phyloP scores from a whole-genome alignment of 2,113 vertebrate genomes.

The Python bivittatus region DNA sequence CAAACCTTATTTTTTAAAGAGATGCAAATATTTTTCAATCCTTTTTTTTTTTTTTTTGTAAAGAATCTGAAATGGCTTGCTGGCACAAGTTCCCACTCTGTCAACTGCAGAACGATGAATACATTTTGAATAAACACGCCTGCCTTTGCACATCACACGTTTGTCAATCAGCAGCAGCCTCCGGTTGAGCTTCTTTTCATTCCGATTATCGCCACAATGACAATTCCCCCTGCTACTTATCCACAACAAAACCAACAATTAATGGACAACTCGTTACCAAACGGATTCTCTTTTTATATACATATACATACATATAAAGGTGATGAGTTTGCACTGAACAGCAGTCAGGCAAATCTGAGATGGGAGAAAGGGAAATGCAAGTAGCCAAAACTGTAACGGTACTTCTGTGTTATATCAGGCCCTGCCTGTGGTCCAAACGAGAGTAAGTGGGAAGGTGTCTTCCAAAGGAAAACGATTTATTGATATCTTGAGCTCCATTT shows the following conservation, averaged over 20 bases:
- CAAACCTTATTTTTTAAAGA: neutral
- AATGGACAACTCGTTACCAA: constrained; percentile 5
- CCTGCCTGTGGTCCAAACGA: neutral
- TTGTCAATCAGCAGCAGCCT: neutral
- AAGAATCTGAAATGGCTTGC: neutral
- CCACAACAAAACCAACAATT: neutral
- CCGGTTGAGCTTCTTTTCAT: neutral
- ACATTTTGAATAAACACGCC: neutral
- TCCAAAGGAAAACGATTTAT: constrained; percentile 21
- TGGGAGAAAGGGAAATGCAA: neutral
- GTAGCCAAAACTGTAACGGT: neutral
- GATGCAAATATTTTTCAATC: neutral
- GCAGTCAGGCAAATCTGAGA: constrained; percentile 18
- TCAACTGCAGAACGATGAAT: neutral
- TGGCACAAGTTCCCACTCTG: neutral
- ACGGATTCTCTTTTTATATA: neutral
- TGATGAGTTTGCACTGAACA: constrained; percentile 48
- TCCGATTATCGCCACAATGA: neutral
- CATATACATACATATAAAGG: constrained; percentile 46
- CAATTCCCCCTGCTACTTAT: neutral
- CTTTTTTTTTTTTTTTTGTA: neutral
- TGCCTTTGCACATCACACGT: neutral
- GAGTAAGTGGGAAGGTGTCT: neutral
- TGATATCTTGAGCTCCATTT: neutral
- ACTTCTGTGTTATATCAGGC: neutral